phyloP scores from a whole-genome alignment of 2,113 vertebrate species.

The Cyphomyrus plagiostoma region DNA sequence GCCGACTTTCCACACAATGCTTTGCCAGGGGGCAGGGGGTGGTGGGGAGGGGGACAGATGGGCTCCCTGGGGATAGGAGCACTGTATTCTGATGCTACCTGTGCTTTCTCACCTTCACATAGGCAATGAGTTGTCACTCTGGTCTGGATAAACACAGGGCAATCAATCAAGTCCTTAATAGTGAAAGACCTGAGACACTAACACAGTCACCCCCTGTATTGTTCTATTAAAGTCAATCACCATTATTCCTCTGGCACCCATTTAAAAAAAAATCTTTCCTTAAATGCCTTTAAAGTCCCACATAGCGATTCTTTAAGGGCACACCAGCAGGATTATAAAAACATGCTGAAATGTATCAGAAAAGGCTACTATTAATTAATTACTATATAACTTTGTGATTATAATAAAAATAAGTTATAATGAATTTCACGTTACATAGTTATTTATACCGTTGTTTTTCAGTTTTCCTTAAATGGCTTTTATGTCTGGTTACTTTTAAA shows the following conservation, averaged over 20 bases:
- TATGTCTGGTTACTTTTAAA: neutral
- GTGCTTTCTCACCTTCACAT: neutral
- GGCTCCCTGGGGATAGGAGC: neutral
- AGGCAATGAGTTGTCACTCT: conserved; percentile 7
- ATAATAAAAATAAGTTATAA: neutral
- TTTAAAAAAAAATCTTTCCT: conserved; percentile 36
- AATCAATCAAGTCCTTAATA: conserved; percentile 36
- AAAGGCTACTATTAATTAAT: neutral
- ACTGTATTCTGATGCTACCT: neutral
- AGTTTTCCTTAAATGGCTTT: neutral
- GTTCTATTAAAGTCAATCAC: conserved; percentile 64
- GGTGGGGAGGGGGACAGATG: neutral
- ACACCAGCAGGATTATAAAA: neutral
- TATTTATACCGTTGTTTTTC: neutral
- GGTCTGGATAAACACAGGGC: conserved; percentile 3
- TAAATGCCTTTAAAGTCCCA: neutral
- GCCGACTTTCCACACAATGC: neutral
- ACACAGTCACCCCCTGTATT: conserved; percentile 49
- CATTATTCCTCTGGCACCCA: conserved; percentile 52
- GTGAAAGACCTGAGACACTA: conserved; percentile 53
- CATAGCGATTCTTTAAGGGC: neutral
- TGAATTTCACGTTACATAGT: neutral
- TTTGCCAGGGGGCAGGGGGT: no score
- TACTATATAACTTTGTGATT: neutral
- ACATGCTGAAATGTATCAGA: neutral